Base-by-base conservation (phyloP, 2,113 vertebrate genomes). In the Anolis sagrei region DNA sequence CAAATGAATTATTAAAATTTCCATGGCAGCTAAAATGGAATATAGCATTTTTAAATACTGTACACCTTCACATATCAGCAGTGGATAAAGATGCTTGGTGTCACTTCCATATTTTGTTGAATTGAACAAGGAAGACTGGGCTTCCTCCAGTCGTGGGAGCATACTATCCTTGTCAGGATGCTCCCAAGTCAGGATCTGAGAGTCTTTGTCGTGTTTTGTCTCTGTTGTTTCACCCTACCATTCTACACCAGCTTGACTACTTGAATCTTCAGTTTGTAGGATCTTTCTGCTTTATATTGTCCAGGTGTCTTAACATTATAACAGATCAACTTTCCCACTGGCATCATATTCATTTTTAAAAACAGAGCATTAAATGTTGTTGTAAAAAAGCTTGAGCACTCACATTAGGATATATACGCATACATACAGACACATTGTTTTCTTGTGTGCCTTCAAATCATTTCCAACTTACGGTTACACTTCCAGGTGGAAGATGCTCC, bases 61-160 rank as follows among this genome's bases (percentile, higher is more conserved):
- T 89, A 89, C 91, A 93, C 85, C 89, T 90, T 89, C 90, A 85
- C 77, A 6, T 90, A 11, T 58, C 51, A 61, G 19, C 36, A 27
- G 19, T 11, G 32, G 18, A 78, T 18, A 18, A 61, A 61, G 44
- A 73, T 25, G 44, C 32, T 18, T n/a, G 34, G 19, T 21, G 49
- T 18, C 51, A 54, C 6, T 54, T 32, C 27, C 16, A 32, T 2
- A 1, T 77, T 77, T 77, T 32, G 16, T 2, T 77, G 76, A 77
- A 29, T 32, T 58, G 39, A 75, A 70, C 23, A 44, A 39, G 25
- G 73, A 13, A 48, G 39, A 48, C 21, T 34, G 18, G 76, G 29
- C 49, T 48, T 77, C 51, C 34, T 7, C n/a, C n/a, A n/a, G n/a
- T n/a, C n/a, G n/a, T n/a, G n/a, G n/a, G n/a, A n/a, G n/a, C n/a